Conservation (phyloP, 2,797 vertebrate genomes). For the Allobates femoralis region DNA sequence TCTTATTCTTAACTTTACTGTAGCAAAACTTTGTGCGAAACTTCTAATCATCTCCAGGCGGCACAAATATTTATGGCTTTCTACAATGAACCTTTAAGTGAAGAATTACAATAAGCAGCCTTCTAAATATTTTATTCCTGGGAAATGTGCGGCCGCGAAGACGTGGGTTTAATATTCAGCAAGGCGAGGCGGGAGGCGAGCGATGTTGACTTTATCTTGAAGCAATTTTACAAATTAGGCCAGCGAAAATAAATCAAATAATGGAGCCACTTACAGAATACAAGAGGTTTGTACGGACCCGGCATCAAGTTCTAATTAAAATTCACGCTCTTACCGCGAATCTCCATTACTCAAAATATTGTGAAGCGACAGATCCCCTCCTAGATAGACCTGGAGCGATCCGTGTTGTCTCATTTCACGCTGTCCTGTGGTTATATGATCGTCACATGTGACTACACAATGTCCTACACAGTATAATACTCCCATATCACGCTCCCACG, state of each 20-base stretch:
- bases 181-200: slow-evolving; percentile 19
- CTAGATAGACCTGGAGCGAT: not conserved
- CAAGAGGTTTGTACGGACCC: slow-evolving; percentile 10
- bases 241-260: slow-evolving; percentile 58
- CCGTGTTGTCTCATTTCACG: not conserved
- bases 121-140: slow-evolving; percentile 56
- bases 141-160: not conserved
- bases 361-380: not conserved
- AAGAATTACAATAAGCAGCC: slow-evolving; percentile 45
- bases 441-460: not conserved
- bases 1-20: not conserved
- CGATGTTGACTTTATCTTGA: slow-evolving; percentile 57
- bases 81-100: slow-evolving; percentile 39
- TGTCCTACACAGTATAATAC: not conserved
- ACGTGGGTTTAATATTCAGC: slow-evolving; percentile 52
- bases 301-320: slow-evolving; percentile 56
- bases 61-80: slow-evolving; percentile 18
- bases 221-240: slow-evolving; percentile 62
- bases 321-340: slow-evolving; percentile 12
- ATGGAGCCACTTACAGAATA: slow-evolving; percentile 55
- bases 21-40: not conserved
- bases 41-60: slow-evolving; percentile 2
- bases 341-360: slow-evolving; percentile 33
- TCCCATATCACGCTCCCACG: too few species aligned
- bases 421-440: not conserved